Conservation (phyloP, 1,140 invertebrate genomes). For the Hermatobates lingyangjiaoensis region DNA sequence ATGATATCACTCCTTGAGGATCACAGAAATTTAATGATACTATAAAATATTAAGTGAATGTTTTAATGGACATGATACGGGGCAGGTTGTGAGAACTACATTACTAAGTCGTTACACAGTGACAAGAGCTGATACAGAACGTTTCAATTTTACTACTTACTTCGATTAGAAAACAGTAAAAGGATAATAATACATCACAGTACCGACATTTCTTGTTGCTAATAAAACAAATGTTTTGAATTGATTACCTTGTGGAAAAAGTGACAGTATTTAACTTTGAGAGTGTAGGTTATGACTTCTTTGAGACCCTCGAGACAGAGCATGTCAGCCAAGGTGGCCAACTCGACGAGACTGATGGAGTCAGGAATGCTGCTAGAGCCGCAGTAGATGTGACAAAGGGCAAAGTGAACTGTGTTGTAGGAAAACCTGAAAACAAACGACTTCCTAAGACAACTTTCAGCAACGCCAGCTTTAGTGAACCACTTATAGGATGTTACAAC, state of each 20-base stretch:
- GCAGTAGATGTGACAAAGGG: conserved; percentile 79
- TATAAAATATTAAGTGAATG: no score
- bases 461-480: no score
- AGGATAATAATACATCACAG: no score
- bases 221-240: conserved; percentile 2
- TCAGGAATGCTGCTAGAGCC: conserved; percentile 68
- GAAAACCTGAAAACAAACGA: conserved; percentile 41
- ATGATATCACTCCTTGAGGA: no score
- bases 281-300: conserved; percentile 66
- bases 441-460: no score
- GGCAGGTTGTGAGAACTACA: no score
- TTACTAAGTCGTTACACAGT: background rate
- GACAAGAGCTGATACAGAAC: background rate
- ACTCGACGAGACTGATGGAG: conserved; percentile 61
- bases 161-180: no score
- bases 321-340: conserved; percentile 72
- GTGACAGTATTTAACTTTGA: conserved; percentile 80
- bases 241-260: conserved; percentile 59
- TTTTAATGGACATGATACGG: no score
- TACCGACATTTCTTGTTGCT: no score
- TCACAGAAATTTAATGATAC: no score
- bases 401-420: conserved; percentile 68
- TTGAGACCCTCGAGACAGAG: conserved; percentile 72
- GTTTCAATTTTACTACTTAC: no score
- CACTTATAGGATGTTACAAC: no score